Evolutionary conservation across 2,113 vertebrate genomes (phyloP), one percentile per base, ranked within the genome.

Genomic region (Genyomyrus donnyi): DNA sequence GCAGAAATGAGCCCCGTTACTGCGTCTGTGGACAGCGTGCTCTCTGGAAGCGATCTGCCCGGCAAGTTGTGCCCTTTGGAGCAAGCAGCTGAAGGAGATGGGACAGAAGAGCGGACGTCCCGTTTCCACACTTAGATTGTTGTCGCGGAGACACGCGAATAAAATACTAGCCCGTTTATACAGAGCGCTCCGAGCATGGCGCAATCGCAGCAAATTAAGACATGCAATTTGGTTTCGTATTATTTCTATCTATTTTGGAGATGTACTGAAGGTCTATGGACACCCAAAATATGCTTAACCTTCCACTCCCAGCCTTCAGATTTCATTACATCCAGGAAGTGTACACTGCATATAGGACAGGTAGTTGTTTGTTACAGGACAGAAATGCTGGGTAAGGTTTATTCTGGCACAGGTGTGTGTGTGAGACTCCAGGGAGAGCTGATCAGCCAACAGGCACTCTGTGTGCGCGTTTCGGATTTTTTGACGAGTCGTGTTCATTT

Each of bases 51-150:
- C 24, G 45, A 13, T 62, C 39, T 85, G 80, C 88, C 7, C 90
- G 89, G 89, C 88, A 91, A 92, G 42, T 74, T 50, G 56, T 91
- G 90, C 89, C 91, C 91, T 83, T 88, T 27, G 24, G 42, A 52
- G 46, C 89, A 48, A 84, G 87, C 52, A 24, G 45, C 66, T 52
- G n/a, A 90, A 90, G 90, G 86, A 42, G 49, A 87, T 11, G 1
- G 24, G 10, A 52, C 21, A 52, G 48, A 88, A 90, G 83, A 85
- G 17, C 15, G 46, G 11, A 46, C 42, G 88, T 91, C 88, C 90
- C 39, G 6, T 52, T 42, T 89, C n/a, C 85, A 77, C 15, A 66
- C 17, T 58, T 6, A 24, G 31, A 39, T 1, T 11, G 27, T 52
- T 35, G 19, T 1, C 89, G 70, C 7, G 62, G 87, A 90, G 89